Evolutionary conservation across 2,113 vertebrate species (phyloP), one percentile per base, ranked within the genome.

Genomic region (Stictonetta naevosa): DNA sequence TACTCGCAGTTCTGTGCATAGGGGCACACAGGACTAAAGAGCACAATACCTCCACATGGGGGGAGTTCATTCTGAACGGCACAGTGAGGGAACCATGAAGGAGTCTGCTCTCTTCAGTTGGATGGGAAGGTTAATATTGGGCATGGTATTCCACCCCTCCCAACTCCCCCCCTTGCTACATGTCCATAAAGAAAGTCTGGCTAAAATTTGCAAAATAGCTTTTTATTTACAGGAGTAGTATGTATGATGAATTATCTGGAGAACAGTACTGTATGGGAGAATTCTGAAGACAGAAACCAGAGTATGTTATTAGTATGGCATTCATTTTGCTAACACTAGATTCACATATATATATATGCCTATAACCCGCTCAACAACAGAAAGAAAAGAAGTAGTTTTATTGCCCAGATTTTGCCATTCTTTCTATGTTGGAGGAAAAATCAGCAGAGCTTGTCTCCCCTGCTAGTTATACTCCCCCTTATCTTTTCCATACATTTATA

Each of bases 31-130:
- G 74, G 25, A 62, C 26, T 10, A 63, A 34, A 34, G 19, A 64
- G 21, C 2, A 0, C 31, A 42, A 7, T 6, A 26, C 52, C 16
- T 8, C 9, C 5, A 0, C 38, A 33, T 31, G 25, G 13, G 4
- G 50, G 66, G 13, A 21, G 4, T 25, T 42, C 38, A 34, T 62
- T 64, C 46, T 28, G 29, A 40, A 74, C 81, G 52, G 15, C 36
- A 73, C 36, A 50, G 2, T 3, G 22, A 73, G 46, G 60, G 29
- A 74, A 88, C 20, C 29, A 3, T 18, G 31, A 28, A 13, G n/a
- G 6, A 28, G 53, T 44, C 12, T 11, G 14, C 23, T 28, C 17
- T 34, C 6, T 29, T 56, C 50, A 66, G 6, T 12, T 10, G 23
- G 15, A 28, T 2, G 71, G 25, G 11, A 10, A 48, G 18, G 18